Evolutionary conservation across 2,888 invertebrate species (phyloP), one percentile per base, ranked within the genome.

Genomic region (Ophonus ardosiacus): DNA sequence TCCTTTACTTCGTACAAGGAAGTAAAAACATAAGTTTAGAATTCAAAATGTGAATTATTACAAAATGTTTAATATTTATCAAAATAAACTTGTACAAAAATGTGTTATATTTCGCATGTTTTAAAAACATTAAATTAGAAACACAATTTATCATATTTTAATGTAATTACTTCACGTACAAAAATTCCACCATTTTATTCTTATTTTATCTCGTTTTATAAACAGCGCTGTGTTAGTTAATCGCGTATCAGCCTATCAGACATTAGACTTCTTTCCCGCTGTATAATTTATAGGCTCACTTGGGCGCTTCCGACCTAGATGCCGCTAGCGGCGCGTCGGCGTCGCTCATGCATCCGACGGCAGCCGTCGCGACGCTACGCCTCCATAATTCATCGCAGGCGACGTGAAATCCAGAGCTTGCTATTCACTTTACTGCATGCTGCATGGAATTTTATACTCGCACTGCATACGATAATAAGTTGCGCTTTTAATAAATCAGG

Each of bases 401-500:
- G 57, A 78, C 57, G 56, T 24, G 78, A 76, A 71, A 76, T 76
- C 78, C 24, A 15, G 56, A 56, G 51, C 51, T 6, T 57, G 24
- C 56, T 78, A 78, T 78, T 78, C 78, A 78, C 78, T 78, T 78
- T 78, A 57, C 43, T 51, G 57, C 78, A 31, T 21, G 78, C 56
- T 56, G 56, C 57, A 78, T 2, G 76, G 56, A 56, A 24, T 78
- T 56, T 56, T 57, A 21, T n/a, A 24, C 57, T 57, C 71, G 43
- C 71, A 43, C 43, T 74, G 71, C 71, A 74, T 74, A 40, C 40
- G 71, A 43, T 74, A 74, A 74, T 74, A 74, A 74, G 71, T 74
- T 43, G 71, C 51, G 71, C 71, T 74, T 74, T 74, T 74, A 74
- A 74, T 74, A 74, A 74, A 74, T 74, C 71, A 74, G 71, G 18